Percentiles rank a stretch among this genome's conserved stretches.
These are phyloP conservation scores for Odontocolon sp. DNA, from an alignment of 2,888 invertebrate genomes.

Conservation along the genomic window DNA sequence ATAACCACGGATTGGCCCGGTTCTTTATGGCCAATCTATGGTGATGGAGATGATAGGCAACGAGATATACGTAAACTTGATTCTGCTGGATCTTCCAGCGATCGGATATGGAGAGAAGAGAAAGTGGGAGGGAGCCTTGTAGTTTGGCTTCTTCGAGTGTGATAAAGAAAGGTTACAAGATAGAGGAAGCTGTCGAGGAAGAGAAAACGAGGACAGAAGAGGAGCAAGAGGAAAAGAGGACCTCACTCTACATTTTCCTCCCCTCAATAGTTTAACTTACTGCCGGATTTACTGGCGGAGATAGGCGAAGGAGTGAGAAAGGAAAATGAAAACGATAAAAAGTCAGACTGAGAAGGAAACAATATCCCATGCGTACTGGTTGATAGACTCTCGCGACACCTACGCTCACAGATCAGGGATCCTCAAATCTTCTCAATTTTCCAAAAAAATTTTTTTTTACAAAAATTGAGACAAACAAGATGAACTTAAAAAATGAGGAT, in stretches of 20 bases:
- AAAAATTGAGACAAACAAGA: too few relatives aligned
- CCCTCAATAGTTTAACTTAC: slow-evolving; percentile 81
- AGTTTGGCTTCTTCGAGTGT: too few relatives aligned
- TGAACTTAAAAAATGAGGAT: too few relatives aligned
- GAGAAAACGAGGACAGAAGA: slow-evolving; percentile 33
- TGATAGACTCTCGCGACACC: slow-evolving; percentile 77
- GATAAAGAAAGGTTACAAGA: slow-evolving; percentile 18
- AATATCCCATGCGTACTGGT: slow-evolving; percentile 71
- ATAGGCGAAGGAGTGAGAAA: slow-evolving; percentile 71
- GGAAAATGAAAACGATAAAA: not conserved
- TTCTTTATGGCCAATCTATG: slow-evolving; percentile 81
- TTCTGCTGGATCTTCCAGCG: slow-evolving; percentile 74
- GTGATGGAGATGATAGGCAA: slow-evolving; percentile 81
- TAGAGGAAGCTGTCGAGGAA: slow-evolving; percentile 39
- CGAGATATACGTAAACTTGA: slow-evolving; percentile 80
- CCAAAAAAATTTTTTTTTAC: not conserved
- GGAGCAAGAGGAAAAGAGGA: slow-evolving; percentile 41
- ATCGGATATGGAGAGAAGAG: slow-evolving; percentile 39
- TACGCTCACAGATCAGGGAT: slow-evolving; percentile 70
- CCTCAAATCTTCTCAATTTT: slow-evolving; percentile 66
- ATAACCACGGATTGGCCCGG: slow-evolving; percentile 80
- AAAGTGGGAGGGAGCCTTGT: slow-evolving; percentile 31
- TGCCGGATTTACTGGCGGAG: slow-evolving; percentile 80
- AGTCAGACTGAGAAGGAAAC: slow-evolving; percentile 27
- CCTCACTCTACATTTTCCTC: slow-evolving; percentile 64